Conservation (phyloP, 1,140 invertebrate species). For the Drosophila lacertosa region DNA sequence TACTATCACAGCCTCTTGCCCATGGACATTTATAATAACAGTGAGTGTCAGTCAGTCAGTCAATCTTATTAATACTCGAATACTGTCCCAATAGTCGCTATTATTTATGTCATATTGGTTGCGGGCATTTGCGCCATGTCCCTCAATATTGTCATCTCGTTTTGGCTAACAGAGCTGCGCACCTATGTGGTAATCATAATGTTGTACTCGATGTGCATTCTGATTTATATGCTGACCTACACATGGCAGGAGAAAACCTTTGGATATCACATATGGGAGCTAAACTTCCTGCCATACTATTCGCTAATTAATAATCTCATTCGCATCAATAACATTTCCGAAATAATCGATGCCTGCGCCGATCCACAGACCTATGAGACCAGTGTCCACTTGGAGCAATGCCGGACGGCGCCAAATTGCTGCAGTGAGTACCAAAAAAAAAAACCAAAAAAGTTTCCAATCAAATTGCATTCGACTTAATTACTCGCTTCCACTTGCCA, state of each 20-base stretch:
- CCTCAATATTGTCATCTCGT: constrained; percentile 28
- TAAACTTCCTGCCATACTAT: constrained; percentile 38
- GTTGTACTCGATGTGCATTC: constrained; percentile 37
- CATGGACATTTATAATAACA: constrained; percentile 4
- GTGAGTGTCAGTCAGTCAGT: constrained; percentile 25
- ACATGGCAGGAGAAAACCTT: neutral
- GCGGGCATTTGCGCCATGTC: constrained; percentile 34
- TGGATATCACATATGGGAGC: neutral
- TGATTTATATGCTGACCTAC: neutral
- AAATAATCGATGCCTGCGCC: constrained; percentile 1
- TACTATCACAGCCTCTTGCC: constrained; percentile 8
- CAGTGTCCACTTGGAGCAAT: constrained; percentile 48
- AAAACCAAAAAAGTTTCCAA: too few relatives aligned
- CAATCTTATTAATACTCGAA: too few relatives aligned
- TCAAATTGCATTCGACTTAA: too few relatives aligned
- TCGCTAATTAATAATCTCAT: constrained; percentile 30
- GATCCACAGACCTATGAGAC: constrained; percentile 47
- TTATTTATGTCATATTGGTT: constrained; percentile 14
- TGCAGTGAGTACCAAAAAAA: constrained; percentile 36
- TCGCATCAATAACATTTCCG: neutral
- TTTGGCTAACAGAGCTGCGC: neutral
- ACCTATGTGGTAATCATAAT: constrained; percentile 24
- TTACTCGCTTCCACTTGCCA: too few relatives aligned
- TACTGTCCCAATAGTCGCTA: constrained; percentile 2
- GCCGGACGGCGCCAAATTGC: constrained; percentile 39